phyloP scores from a whole-genome alignment of 2,113 vertebrate species.

The Chloebia gouldiae region DNA sequence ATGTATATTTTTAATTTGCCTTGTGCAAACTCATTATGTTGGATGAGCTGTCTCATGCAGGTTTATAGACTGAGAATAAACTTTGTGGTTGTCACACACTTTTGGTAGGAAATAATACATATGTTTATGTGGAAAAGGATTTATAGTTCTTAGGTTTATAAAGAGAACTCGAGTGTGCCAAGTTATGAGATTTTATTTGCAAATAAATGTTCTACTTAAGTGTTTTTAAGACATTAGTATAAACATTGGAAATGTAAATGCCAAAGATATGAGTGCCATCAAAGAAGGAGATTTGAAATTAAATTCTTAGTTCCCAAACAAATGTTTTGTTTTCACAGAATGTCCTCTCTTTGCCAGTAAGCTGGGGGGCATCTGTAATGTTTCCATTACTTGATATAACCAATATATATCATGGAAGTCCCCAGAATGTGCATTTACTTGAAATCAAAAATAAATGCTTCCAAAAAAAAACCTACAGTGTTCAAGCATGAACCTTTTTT shows the following conservation, averaged over 20 bases:
- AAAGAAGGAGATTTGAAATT: constrained; percentile 23
- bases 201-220: constrained; percentile 60
- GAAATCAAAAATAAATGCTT: neutral
- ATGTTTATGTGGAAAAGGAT: constrained; percentile 58
- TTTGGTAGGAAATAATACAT: constrained; percentile 46
- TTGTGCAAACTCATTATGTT: neutral
- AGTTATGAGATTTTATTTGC: constrained; percentile 66
- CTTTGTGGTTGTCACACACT: constrained; percentile 45
- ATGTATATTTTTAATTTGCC: constrained; percentile 1
- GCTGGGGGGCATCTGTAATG: neutral
- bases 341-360: neutral
- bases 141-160: constrained; percentile 46
- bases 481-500: neutral
- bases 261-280: constrained; percentile 14
- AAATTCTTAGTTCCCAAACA: constrained; percentile 28
- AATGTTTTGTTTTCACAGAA: neutral
- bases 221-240: constrained; percentile 6
- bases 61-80: constrained; percentile 56
- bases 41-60: constrained; percentile 16
- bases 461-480: neutral
- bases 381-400: constrained; percentile 4
- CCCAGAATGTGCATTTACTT: neutral
- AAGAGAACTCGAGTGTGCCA: constrained; percentile 38
- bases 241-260: constrained; percentile 54
- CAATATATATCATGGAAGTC: neutral